Evolutionary conservation across 1,140 invertebrate species (phyloP).

Genomic region (Drosophila sproati): DNA sequence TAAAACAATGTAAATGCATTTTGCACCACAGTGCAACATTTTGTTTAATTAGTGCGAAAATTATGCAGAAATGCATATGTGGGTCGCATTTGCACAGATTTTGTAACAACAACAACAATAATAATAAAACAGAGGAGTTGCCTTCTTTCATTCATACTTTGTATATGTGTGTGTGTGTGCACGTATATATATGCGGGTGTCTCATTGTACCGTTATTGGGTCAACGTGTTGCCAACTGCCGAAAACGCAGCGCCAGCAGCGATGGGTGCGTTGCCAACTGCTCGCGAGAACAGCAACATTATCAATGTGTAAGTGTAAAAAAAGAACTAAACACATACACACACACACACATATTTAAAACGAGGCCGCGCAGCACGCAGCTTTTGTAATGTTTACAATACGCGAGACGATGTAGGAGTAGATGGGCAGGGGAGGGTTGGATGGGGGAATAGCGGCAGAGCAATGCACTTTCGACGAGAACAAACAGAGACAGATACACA

Average conservation of each 20-base stretch:
- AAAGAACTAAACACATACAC: conserved; percentile 43
- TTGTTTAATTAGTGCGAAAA: conserved; percentile 37
- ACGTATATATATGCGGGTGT: conserved; percentile 40
- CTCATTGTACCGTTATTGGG: conserved; percentile 68
- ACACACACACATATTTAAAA: conserved; percentile 47
- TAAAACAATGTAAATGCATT: conserved; percentile 44
- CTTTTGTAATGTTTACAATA: conserved; percentile 74
- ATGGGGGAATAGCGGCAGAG: conserved; percentile 37
- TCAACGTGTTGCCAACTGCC: conserved; percentile 75
- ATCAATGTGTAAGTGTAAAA: conserved; percentile 57
- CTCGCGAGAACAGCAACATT: conserved; percentile 44
- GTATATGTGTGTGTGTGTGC: conserved; percentile 12
- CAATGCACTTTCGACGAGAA: conserved; percentile 70
- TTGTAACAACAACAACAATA: conserved; percentile 46
- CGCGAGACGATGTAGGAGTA: conserved; percentile 18
- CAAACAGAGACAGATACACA: conserved; percentile 44
- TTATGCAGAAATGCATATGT: conserved; percentile 46
- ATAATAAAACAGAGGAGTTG: conserved; percentile 45
- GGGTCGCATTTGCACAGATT: conserved; percentile 70
- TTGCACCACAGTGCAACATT: conserved; percentile 26
- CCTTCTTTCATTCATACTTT: conserved; percentile 68
- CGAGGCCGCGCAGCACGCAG: conserved; percentile 67
- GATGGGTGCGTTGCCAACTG: conserved; percentile 46
- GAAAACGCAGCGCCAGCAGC: conserved; percentile 33
- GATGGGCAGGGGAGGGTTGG: conserved; percentile 1